Conservation (phyloP, 64 coral and sea anemone species). For the Stichodactyla helianthus region DNA sequence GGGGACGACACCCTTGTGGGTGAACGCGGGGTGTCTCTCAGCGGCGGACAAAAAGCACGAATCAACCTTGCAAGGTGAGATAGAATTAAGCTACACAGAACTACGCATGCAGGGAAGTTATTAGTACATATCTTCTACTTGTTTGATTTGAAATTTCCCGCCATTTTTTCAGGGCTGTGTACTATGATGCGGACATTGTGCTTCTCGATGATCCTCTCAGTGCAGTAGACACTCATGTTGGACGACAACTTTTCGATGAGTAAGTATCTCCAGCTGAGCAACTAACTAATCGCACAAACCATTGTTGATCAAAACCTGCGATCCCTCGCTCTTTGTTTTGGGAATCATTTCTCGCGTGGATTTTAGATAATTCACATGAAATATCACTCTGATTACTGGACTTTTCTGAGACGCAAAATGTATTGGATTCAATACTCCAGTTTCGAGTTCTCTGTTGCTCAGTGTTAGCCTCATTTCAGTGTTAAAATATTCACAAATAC, state of each 20-base stretch:
- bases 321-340: too few relatives aligned
- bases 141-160: too few relatives aligned
- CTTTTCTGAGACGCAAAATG: too few relatives aligned
- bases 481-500: too few relatives aligned
- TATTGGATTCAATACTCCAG: too few relatives aligned
- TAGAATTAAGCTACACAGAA: neutral
- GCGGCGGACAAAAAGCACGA: conserved; percentile 86
- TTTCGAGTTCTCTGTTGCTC: too few relatives aligned
- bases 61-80: conserved; percentile 84
- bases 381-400: too few relatives aligned
- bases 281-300: too few relatives aligned
- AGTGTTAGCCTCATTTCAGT: too few relatives aligned
- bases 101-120: too few relatives aligned
- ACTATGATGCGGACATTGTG: conserved; percentile 82
- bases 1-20: conserved; percentile 83
- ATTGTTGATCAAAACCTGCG: too few relatives aligned
- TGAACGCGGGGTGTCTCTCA: conserved; percentile 82
- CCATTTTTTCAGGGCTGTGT: conserved; percentile 58
- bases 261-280: neutral
- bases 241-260: conserved; percentile 82
- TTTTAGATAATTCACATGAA: neutral
- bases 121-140: too few relatives aligned
- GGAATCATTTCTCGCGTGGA: neutral
- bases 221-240: conserved; percentile 89
- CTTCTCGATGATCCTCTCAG: conserved; percentile 94